These are phyloP conservation scores for Uropsilus gracilis DNA, from an alignment of 2,113 vertebrate genomes.

Conservation along the genomic window DNA sequence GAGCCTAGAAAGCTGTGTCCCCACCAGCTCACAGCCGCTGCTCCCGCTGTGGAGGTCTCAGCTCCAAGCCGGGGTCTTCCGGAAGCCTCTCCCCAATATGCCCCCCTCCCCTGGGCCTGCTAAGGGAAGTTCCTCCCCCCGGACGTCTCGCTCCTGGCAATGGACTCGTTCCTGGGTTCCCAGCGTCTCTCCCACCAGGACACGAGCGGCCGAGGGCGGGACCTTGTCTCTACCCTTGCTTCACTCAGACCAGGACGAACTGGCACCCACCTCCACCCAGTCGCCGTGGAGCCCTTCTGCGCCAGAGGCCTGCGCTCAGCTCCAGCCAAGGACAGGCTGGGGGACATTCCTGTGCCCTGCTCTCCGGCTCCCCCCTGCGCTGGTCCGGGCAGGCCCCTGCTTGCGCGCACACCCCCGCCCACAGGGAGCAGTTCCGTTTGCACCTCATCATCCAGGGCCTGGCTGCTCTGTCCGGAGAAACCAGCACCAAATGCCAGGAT, in stretches of 20 bases:
- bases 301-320: neutral
- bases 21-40: too few relatives aligned
- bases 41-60: neutral
- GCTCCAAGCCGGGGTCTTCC: neutral
- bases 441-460: neutral
- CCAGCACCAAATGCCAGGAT: too few relatives aligned
- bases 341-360: neutral
- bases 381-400: neutral
- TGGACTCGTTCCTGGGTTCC: neutral
- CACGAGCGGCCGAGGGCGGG: neutral
- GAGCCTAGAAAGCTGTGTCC: neutral
- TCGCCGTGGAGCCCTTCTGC: fast-evolving
- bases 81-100: neutral
- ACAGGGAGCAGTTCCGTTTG: neutral
- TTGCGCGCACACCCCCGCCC: neutral
- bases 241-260: neutral
- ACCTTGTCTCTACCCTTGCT: neutral
- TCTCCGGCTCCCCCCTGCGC: neutral
- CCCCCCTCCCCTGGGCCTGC: neutral
- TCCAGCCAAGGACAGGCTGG: neutral
- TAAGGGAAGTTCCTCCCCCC: neutral
- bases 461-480: neutral
- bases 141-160: neutral
- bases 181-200: neutral
- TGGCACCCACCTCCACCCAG: neutral